Evolutionary conservation across 1,140 invertebrate genomes (phyloP).

Genomic region (Calephelis nemesis): DNA sequence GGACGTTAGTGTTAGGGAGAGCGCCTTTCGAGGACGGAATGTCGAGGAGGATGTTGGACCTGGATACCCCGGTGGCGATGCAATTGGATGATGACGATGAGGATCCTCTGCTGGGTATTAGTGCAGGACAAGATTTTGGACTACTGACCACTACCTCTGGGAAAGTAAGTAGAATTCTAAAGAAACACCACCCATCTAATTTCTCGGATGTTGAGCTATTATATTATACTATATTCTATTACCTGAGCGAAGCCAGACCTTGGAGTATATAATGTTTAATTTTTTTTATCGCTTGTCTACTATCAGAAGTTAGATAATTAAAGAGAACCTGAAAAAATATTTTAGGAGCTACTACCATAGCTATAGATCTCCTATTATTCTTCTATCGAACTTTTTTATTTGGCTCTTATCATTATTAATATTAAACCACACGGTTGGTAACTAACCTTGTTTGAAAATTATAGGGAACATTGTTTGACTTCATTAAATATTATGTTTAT

Average conservation of each 20-base stretch:
- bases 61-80: conserved; percentile 54
- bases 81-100: conserved; percentile 66
- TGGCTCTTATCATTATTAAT: no score
- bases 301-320: no score
- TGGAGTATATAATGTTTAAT: no score
- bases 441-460: no score
- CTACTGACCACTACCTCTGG: conserved; percentile 88
- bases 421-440: no score
- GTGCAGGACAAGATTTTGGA: conserved; percentile 92
- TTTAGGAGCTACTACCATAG: neutral
- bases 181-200: no score
- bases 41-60: conserved; percentile 47
- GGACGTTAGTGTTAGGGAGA: conserved; percentile 87
- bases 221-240: neutral
- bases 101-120: conserved; percentile 57
- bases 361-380: no score
- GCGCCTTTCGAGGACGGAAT: conserved; percentile 85
- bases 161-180: conserved; percentile 73
- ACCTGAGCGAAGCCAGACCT: no score
- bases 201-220: neutral
- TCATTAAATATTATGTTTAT: conserved; percentile 21
- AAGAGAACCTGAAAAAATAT: neutral
- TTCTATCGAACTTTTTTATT: no score
- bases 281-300: no score
- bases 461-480: no score